A percentile compares a stretch with the other conserved stretches of the same genome.
Evolutionary conservation across 2,888 invertebrate species (phyloP).

Genomic region (Epinotia nisella): DNA sequence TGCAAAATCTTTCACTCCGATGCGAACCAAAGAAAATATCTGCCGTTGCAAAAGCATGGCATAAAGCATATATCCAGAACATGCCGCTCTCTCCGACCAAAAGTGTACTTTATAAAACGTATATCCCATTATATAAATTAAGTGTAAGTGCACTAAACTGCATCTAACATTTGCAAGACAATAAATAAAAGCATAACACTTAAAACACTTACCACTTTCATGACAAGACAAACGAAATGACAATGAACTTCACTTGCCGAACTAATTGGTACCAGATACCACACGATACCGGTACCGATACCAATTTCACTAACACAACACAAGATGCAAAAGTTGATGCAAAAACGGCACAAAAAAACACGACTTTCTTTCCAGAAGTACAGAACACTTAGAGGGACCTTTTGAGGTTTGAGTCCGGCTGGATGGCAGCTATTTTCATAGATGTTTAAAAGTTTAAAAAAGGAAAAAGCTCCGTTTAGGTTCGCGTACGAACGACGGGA

Average conservation of each 20-base stretch:
- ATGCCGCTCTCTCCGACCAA: slow-evolving; percentile 51
- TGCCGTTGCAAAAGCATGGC: slow-evolving; percentile 26
- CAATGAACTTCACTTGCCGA: slow-evolving; percentile 70
- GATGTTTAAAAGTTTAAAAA: slow-evolving; percentile 54
- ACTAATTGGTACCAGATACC: slow-evolving; percentile 64
- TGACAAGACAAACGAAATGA: slow-evolving; percentile 71
- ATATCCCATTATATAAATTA: slow-evolving; percentile 8
- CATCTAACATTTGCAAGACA: slow-evolving; percentile 53
- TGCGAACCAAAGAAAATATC: slow-evolving; percentile 24
- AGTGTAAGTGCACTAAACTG: slow-evolving; percentile 13
- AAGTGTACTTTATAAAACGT: slow-evolving; percentile 15
- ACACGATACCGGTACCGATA: slow-evolving; percentile 60
- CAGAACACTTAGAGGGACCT: slow-evolving; percentile 7
- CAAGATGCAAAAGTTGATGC: slow-evolving; percentile 62
- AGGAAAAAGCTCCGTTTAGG: slow-evolving; percentile 62
- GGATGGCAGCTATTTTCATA: slow-evolving; percentile 40
- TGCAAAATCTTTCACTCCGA: slow-evolving; percentile 36
- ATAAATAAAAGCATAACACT: slow-evolving; percentile 58
- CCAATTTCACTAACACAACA: slow-evolving; percentile 67
- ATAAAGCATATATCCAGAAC: slow-evolving; percentile 45
- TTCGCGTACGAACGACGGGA: slow-evolving; percentile 49
- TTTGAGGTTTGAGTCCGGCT: slow-evolving; percentile 25
- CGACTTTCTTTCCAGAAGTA: slow-evolving; percentile 16
- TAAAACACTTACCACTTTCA: slow-evolving; percentile 70
- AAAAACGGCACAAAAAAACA: slow-evolving; percentile 53